These are phyloP conservation scores for Remorina albescens DNA, from an alignment of 2,797 vertebrate genomes.

Conservation along the genomic window DNA sequence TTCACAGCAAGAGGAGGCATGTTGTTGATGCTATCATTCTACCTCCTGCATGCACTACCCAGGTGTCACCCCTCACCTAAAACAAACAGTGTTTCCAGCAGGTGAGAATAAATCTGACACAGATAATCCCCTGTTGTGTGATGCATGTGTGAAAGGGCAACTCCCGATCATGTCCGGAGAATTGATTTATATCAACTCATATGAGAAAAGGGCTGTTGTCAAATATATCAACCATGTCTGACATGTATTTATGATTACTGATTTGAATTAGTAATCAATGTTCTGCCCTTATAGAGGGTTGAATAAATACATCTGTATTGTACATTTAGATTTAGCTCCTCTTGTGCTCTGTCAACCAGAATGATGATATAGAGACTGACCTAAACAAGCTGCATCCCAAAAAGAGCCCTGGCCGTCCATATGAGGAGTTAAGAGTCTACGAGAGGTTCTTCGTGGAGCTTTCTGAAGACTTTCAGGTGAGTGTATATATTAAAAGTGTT, in stretches of 20 bases:
- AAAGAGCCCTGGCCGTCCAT: conserved; percentile 84
- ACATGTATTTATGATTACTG: not conserved
- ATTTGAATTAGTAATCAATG: not conserved
- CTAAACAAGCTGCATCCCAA: conserved; percentile 93
- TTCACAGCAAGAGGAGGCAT: too few relatives aligned
- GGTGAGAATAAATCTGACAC: too few relatives aligned
- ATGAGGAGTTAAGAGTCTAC: conserved; percentile 94
- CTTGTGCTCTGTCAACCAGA: conserved; percentile 82
- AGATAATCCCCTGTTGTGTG: too few relatives aligned
- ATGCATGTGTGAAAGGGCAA: too few relatives aligned
- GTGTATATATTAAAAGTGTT: conserved; percentile 11
- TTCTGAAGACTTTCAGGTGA: conserved; percentile 94
- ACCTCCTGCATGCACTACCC: too few relatives aligned
- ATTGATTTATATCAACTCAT: too few relatives aligned
- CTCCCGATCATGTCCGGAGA: too few relatives aligned
- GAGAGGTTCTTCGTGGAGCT: conserved; percentile 95
- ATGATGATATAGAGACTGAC: conserved; percentile 98
- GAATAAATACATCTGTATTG: not conserved
- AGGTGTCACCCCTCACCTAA: too few relatives aligned
- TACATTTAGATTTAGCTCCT: not conserved
- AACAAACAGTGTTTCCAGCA: too few relatives aligned
- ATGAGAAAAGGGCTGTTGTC: not conserved
- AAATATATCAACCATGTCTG: conserved; percentile 23
- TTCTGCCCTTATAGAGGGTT: too few relatives aligned
- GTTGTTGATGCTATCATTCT: too few relatives aligned